Conservation (phyloP, 2,797 vertebrate genomes). For the Anomalospiza imberbis region DNA sequence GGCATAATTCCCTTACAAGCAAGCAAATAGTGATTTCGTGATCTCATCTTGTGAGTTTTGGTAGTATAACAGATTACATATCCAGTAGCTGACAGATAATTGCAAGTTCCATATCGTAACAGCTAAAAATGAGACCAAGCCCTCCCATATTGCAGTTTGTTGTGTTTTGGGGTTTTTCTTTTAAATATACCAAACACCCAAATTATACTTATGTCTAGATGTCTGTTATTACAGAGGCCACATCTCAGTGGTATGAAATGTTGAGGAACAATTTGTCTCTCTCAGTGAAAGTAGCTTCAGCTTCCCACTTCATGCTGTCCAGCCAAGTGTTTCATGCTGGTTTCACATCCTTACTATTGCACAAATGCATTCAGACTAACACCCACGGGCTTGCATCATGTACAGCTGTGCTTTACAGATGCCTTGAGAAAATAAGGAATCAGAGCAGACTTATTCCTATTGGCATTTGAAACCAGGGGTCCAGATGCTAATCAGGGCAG, state of each 20-base stretch:
- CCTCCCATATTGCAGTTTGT: neutral
- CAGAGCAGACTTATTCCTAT: neutral
- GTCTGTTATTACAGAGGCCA: neutral
- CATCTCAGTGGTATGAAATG: neutral
- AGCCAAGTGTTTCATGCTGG: neutral
- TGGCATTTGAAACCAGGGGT: neutral
- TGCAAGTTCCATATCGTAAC: neutral
- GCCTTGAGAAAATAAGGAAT: neutral
- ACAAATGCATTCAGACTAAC: neutral
- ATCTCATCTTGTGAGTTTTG: neutral
- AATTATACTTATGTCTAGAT: neutral
- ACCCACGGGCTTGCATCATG: rapidly evolving
- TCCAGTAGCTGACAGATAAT: neutral
- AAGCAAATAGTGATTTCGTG: neutral
- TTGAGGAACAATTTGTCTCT: neutral
- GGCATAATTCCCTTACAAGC: neutral
- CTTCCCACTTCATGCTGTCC: neutral
- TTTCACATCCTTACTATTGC: neutral
- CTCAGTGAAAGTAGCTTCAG: neutral
- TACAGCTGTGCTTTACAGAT: neutral
- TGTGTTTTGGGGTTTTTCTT: neutral
- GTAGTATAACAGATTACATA: neutral
- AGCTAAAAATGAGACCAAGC: neutral
- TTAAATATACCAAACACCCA: neutral
- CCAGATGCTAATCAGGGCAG: neutral